Base-by-base conservation (phyloP, 2,113 vertebrate species). In the Sphyrna mokarran region DNA sequence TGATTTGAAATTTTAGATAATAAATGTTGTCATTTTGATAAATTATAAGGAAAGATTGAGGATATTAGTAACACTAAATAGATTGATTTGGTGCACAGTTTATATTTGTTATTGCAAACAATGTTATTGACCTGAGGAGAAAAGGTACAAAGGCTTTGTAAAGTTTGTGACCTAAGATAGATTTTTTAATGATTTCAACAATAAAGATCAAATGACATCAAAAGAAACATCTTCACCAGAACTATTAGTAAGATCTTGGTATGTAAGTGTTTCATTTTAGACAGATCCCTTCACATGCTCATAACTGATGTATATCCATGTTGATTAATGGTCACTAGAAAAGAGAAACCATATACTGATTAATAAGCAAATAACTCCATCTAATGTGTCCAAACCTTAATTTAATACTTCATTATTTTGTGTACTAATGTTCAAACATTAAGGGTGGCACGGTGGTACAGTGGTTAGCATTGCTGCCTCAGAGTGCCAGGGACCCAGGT, bases 361-460 rank as follows among this genome's bases (percentile, higher is more conserved):
- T 66, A 68, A 66, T 37, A 93, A 37, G n/a, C 66, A 93, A 93
- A 93, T 93, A 93, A 93, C n/a, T 93, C 61, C 89, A 63, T 66
- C 89, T 54, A 91, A 90, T 10, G 54, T 63, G 23, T 89, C 22
- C 86, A 18, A 16, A 37, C 61, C 63, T 93, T 66, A 93, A 93
- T 68, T 66, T 93, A 6, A 91, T n/a, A 90, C 48, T 89, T 61
- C 5, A 54, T 4, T 90, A 61, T 58, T 33, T 61, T 9, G 26
- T 90, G 16, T n/a, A 63, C 58, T 61, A 13, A 63, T 63, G 11
- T 61, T 63, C 10, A 63, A 91, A 5, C 48, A 54, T 54, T 54
- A 54, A 54, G 48, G 48, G 48, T 54, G 48, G 48, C 48, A 54
- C 4, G 3, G 48, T 54, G 48, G 48, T 4, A 54, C 48, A 54